phyloP scores from a whole-genome alignment of 2,113 vertebrate species.

The Steatornis caripensis region DNA sequence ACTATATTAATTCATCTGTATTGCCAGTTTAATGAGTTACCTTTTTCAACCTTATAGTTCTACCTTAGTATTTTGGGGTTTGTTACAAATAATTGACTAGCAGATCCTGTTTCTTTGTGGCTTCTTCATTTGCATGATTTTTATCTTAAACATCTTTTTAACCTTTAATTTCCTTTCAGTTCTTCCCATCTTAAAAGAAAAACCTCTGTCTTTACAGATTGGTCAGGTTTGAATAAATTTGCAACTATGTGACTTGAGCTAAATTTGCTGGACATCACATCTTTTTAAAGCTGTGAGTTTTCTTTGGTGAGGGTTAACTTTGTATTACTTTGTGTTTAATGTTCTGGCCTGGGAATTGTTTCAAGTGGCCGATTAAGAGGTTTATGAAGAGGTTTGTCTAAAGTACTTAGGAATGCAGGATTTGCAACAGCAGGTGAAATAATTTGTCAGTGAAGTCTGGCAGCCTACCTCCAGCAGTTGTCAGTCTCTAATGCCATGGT shows the following conservation, averaged over 20 bases:
- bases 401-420: slow-evolving; percentile 16
- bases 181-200: background rate
- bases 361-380: slow-evolving; percentile 32
- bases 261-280: background rate
- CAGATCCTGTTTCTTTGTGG: background rate
- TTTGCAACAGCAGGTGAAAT: slow-evolving; percentile 37
- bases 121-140: background rate
- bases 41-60: background rate
- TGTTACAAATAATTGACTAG: background rate
- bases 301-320: slow-evolving; percentile 10
- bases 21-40: background rate
- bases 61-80: background rate
- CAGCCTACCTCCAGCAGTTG: slow-evolving; percentile 3
- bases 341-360: slow-evolving; percentile 35
- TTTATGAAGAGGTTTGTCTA: slow-evolving; percentile 23
- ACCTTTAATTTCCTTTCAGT: background rate
- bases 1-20: background rate
- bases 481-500: background rate
- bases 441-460: slow-evolving; percentile 9
- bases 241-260: background rate
- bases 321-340: background rate
- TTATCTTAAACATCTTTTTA: background rate
- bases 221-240: background rate
- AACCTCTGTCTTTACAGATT: background rate
- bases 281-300: background rate